Percentiles rank a stretch among this genome's conserved stretches.
phyloP scores from a whole-genome alignment of 2,797 vertebrate species.

The Peromyscus nudipes region DNA sequence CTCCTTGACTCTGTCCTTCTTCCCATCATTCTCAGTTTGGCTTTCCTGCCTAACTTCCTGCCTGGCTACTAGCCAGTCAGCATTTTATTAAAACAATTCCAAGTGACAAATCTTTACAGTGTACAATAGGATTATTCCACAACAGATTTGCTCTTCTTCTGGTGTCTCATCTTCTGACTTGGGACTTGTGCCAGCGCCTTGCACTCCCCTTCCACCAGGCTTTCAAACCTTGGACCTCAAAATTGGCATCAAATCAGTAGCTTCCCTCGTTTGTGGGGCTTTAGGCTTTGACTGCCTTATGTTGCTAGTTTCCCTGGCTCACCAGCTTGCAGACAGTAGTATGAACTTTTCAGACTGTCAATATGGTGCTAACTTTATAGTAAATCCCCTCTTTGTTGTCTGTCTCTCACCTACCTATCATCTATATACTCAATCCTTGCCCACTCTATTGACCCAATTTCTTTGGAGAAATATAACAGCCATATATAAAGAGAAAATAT shows the following conservation, averaged over 20 bases:
- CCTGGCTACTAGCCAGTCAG: too few relatives aligned
- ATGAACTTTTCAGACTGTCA: background rate
- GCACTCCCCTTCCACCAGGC: accelerated
- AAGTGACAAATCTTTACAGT: too few relatives aligned
- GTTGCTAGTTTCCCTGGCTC: background rate
- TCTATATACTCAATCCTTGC: background rate
- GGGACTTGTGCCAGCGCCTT: background rate
- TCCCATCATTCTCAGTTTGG: too few relatives aligned
- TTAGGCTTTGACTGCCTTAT: background rate
- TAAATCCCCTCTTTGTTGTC: background rate
- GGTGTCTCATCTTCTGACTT: background rate
- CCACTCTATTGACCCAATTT: background rate
- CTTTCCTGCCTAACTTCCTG: too few relatives aligned
- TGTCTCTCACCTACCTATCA: background rate
- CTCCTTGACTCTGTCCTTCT: too few relatives aligned
- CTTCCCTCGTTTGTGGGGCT: background rate
- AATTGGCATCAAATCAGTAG: background rate
- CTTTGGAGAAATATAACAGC: background rate
- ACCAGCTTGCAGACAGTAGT: background rate
- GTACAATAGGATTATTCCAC: too few relatives aligned
- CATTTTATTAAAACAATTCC: too few relatives aligned
- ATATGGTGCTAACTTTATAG: background rate
- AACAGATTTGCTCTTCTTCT: too few relatives aligned
- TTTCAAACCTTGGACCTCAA: background rate
- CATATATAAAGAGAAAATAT: background rate